Evolutionary conservation across 2,888 invertebrate species (phyloP).

Genomic region (Phortica magna): DNA sequence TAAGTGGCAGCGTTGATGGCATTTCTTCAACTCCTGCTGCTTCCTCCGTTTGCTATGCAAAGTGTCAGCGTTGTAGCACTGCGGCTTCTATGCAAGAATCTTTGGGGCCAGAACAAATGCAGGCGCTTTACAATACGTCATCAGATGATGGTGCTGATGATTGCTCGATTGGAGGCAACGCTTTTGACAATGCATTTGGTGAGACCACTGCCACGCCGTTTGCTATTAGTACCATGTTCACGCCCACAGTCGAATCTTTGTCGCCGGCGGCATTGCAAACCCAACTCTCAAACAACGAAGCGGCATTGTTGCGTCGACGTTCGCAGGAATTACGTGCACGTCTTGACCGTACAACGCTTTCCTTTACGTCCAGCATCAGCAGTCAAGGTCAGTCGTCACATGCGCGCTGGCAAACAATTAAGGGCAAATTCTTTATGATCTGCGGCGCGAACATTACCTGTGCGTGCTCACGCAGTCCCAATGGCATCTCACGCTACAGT

Average conservation of each 20-base stretch:
- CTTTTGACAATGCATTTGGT: not conserved
- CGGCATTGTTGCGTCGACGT: constrained; percentile 47
- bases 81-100: constrained; percentile 60
- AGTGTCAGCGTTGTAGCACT: constrained; percentile 65
- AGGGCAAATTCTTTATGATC: constrained; percentile 87
- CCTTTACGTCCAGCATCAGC: constrained; percentile 41
- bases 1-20: constrained; percentile 31
- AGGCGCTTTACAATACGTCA: constrained; percentile 36
- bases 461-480: constrained; percentile 85
- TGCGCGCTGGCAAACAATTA: constrained; percentile 80
- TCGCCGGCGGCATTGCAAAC: not conserved
- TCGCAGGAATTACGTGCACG: not conserved
- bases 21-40: constrained; percentile 31
- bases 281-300: constrained; percentile 47
- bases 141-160: not conserved
- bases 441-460: constrained; percentile 88
- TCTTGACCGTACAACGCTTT: constrained; percentile 1
- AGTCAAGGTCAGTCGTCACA: constrained; percentile 37
- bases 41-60: constrained; percentile 63
- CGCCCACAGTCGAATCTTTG: not conserved
- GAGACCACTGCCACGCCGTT: not conserved
- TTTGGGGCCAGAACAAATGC: constrained; percentile 43
- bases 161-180: constrained; percentile 7
- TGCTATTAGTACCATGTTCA: not conserved
- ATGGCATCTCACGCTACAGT: constrained; percentile 87